A percentile compares a stretch with the other conserved stretches of the same genome.
These are phyloP conservation scores for Aleiodes leptofemur DNA, from an alignment of 2,888 invertebrate species.

Conservation along the genomic window DNA sequence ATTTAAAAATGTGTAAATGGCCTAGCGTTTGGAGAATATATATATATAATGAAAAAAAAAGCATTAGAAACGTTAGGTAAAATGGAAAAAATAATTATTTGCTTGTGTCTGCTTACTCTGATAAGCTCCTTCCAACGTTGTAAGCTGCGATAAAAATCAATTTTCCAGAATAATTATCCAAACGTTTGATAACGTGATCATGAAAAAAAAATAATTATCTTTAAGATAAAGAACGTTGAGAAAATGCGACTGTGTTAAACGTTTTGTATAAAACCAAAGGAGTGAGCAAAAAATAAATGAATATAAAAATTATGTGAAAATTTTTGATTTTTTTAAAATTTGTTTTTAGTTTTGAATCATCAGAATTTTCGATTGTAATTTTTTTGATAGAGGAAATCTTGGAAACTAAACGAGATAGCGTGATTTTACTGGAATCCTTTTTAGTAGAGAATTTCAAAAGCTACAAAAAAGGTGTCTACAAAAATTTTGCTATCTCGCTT, in stretches of 20 bases:
- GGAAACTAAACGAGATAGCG: no score
- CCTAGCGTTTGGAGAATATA: constrained; percentile 27
- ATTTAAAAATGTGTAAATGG: constrained; percentile 15
- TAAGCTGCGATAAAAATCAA: constrained; percentile 14
- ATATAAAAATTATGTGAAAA: constrained; percentile 39
- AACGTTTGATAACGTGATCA: constrained; percentile 32
- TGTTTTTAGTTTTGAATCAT: no score
- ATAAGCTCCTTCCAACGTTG: constrained; percentile 16
- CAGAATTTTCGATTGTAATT: no score
- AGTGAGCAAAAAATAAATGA: constrained; percentile 64
- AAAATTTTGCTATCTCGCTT: no score
- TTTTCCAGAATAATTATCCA: constrained; percentile 4
- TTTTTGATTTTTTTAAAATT: no score
- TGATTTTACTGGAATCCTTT: no score
- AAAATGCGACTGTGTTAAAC: constrained; percentile 63
- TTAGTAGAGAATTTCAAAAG: no score
- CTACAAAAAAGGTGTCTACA: no score
- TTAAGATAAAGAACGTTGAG: constrained; percentile 24
- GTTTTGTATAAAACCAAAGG: constrained; percentile 71
- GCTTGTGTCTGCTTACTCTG: constrained; percentile 21
- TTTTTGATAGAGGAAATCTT: no score
- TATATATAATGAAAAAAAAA: background rate
- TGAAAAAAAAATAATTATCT: constrained; percentile 5
- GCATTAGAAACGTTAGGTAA: constrained; percentile 24
- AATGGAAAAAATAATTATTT: constrained; percentile 21